Evolutionary conservation across 30 jellyfish, hydroid and myxozoan genomes (phyloP).

Genomic region (Pseudorhiza aurosa): DNA sequence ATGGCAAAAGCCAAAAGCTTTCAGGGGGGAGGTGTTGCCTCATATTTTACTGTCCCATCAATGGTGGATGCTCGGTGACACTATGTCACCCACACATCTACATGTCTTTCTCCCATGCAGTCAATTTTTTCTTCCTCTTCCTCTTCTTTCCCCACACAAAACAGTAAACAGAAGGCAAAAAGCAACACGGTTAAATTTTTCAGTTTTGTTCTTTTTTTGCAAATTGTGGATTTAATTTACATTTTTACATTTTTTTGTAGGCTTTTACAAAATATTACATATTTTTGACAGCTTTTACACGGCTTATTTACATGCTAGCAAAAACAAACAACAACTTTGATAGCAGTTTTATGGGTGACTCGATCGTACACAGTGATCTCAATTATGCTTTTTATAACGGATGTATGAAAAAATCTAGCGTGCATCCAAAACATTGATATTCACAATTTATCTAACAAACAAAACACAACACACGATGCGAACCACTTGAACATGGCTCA

Average conservation of each 20-base stretch:
- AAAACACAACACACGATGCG: constrained; percentile 9
- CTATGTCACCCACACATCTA: too few relatives aligned
- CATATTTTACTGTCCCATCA: too few relatives aligned
- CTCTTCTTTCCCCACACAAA: too few relatives aligned
- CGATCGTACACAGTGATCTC: too few relatives aligned
- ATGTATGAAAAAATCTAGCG: not conserved
- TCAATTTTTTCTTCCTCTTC: too few relatives aligned
- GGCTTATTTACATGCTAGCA: constrained; percentile 31
- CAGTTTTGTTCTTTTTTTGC: constrained; percentile 45
- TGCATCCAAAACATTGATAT: constrained; percentile 30
- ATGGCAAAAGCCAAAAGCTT: too few relatives aligned
- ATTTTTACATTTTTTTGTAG: constrained; percentile 69
- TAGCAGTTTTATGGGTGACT: not conserved
- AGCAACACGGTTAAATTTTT: not conserved
- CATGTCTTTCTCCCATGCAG: too few relatives aligned
- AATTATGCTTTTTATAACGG: not conserved
- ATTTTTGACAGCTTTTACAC: constrained; percentile 19
- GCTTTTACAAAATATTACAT: constrained; percentile 50
- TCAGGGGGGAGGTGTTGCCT: too few relatives aligned
- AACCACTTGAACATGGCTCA: constrained; percentile 45
- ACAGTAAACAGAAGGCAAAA: not conserved
- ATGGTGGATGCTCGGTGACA: too few relatives aligned
- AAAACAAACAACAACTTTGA: not conserved
- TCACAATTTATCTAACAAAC: constrained; percentile 22
- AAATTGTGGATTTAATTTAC: constrained; percentile 43